A percentile compares a stretch with the other conserved stretches of the same genome.
Conservation (phyloP, 2,888 invertebrate genomes). For the Phaedon cochleariae region DNA sequence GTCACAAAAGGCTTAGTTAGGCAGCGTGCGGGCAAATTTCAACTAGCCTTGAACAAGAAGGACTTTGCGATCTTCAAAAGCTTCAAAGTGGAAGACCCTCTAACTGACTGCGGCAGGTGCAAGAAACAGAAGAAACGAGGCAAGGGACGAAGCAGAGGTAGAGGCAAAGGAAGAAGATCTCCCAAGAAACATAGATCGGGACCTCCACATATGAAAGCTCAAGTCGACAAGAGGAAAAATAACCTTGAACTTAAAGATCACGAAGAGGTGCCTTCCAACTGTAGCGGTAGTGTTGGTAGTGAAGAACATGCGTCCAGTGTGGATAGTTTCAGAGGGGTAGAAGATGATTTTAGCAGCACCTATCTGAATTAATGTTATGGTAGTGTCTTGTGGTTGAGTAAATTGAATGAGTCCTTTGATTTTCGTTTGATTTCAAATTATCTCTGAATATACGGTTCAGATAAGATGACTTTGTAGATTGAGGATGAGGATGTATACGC, state of each 20-base stretch:
- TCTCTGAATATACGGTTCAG: no score
- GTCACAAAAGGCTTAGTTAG: slow-evolving; percentile 44
- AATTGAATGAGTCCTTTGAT: no score
- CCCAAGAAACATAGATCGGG: background rate
- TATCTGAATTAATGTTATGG: background rate
- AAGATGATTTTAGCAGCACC: background rate
- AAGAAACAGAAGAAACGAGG: slow-evolving; percentile 9
- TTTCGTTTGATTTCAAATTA: no score
- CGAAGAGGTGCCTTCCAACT: background rate
- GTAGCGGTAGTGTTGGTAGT: background rate
- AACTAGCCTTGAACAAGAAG: slow-evolving; percentile 37
- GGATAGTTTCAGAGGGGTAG: background rate
- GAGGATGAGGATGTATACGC: no score
- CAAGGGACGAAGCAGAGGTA: slow-evolving; percentile 4
- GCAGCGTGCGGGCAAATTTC: slow-evolving; percentile 40
- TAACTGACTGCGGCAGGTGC: slow-evolving; percentile 20
- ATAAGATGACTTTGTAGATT: no score
- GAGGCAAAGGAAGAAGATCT: slow-evolving; percentile 1
- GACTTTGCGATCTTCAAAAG: slow-evolving; percentile 43
- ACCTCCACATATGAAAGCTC: background rate
- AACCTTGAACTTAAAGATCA: background rate
- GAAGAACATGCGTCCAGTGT: background rate
- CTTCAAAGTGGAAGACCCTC: slow-evolving; percentile 29
- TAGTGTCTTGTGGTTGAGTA: background rate
- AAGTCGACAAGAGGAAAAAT: background rate